Conservation (phyloP, 1,140 invertebrate genomes). For the Neotoxoptera formosana region DNA sequence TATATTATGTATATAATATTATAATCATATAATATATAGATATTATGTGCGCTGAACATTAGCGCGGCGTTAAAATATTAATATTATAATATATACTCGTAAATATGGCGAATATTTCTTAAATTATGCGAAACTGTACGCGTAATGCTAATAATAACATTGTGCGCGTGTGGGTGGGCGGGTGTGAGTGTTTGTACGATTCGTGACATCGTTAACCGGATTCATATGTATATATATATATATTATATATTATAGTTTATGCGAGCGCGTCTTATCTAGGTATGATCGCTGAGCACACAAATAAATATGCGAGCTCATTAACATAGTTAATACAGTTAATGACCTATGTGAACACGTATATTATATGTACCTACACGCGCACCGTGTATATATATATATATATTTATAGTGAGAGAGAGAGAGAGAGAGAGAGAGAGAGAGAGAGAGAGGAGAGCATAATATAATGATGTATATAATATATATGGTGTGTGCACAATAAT, state of each 20-base stretch:
- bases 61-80: not conserved
- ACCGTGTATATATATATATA: not conserved
- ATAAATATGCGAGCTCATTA: conserved; percentile 27
- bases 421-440: no score
- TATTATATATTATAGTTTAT: not conserved
- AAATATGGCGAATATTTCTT: conserved; percentile 31
- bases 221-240: not conserved
- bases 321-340: conserved; percentile 36
- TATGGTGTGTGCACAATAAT: not conserved
- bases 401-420: not conserved
- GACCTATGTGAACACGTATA: conserved; percentile 5
- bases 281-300: not conserved
- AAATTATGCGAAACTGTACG: conserved; percentile 1
- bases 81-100: not conserved
- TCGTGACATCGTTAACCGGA: conserved; percentile 51
- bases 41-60: not conserved
- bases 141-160: not conserved
- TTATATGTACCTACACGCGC: not conserved
- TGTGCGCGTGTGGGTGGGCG: not conserved
- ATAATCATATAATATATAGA: no score
- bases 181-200: not conserved
- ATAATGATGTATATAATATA: not conserved
- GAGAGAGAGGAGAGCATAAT: not conserved
- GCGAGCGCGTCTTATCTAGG: conserved; percentile 15
- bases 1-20: not conserved